Conservation (phyloP, 1,140 invertebrate species). For the Megalonaias nervosa region DNA sequence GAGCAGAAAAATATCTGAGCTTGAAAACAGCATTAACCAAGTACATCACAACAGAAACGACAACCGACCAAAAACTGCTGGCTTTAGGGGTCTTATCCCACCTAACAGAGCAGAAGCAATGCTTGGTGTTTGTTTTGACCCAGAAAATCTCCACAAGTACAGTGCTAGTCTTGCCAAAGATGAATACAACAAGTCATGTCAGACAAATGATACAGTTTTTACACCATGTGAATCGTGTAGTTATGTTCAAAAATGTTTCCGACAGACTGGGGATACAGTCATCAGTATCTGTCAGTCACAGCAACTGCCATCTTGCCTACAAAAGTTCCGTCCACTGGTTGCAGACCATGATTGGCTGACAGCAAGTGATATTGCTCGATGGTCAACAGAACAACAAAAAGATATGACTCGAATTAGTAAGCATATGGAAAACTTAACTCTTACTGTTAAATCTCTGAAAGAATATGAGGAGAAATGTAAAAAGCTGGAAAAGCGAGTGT, state of each 20-base stretch:
- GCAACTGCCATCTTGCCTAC: constrained; percentile 61
- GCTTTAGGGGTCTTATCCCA: constrained; percentile 46
- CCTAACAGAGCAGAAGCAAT: constrained; percentile 43
- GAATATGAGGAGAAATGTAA: constrained; percentile 49
- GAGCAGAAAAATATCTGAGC: constrained; percentile 49
- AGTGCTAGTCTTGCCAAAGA: constrained; percentile 47
- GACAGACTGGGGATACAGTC: constrained; percentile 56
- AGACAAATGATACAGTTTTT: constrained; percentile 68
- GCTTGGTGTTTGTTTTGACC: constrained; percentile 18
- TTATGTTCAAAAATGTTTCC: constrained; percentile 61
- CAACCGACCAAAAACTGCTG: constrained; percentile 37
- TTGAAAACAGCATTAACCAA: constrained; percentile 44
- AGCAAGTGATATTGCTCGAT: constrained; percentile 62
- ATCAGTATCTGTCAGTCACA: constrained; percentile 61
- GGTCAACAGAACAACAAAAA: constrained; percentile 66
- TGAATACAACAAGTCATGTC: constrained; percentile 61
- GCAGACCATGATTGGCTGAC: constrained; percentile 61
- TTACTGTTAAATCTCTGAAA: constrained; percentile 59
- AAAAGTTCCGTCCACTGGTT: constrained; percentile 57
- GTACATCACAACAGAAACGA: too few species aligned
- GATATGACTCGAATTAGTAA: constrained; percentile 64
- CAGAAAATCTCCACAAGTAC: constrained; percentile 24
- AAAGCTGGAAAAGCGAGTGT: constrained; percentile 55
- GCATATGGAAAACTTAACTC: constrained; percentile 52
- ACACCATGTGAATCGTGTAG: constrained; percentile 68